A percentile compares a stretch with the other conserved stretches of the same genome.
Evolutionary conservation across 1,140 invertebrate genomes (phyloP).

Genomic region (Octopus sinensis): DNA sequence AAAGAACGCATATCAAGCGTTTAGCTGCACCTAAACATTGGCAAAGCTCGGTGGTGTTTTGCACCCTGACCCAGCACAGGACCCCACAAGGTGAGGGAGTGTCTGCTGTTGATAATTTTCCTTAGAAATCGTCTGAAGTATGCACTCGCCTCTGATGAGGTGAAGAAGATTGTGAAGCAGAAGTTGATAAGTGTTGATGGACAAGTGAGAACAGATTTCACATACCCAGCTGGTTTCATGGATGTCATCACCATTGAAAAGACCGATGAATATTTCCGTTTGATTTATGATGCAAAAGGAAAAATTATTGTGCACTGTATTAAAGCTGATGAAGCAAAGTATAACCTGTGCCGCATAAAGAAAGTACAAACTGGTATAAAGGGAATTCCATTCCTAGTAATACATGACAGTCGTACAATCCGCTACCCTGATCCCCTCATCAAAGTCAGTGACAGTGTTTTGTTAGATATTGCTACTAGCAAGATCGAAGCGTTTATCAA

Average conservation of each 20-base stretch:
- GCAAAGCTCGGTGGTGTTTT: constrained; percentile 98
- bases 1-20: constrained; percentile 99
- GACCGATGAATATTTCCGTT: constrained; percentile 93
- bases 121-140: constrained; percentile 96
- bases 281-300: constrained; percentile 99
- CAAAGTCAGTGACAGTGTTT: constrained; percentile 95
- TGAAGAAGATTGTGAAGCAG: constrained; percentile 97
- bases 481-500: constrained; percentile 98
- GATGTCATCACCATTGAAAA: constrained; percentile 99
- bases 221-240: constrained; percentile 96
- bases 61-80: constrained; percentile 92
- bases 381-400: constrained; percentile 91
- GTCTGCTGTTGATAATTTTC: constrained; percentile 92
- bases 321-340: constrained; percentile 94
- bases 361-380: constrained; percentile 82
- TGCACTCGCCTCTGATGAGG: constrained; percentile 93
- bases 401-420: constrained; percentile 96
- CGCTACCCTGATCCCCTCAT: constrained; percentile 97
- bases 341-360: constrained; percentile 95
- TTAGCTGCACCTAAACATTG: constrained; percentile 97
- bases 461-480: constrained; percentile 86
- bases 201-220: constrained; percentile 94
- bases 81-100: constrained; percentile 96
- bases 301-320: constrained; percentile 96
- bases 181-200: constrained; percentile 97